Base-by-base conservation (phyloP, 37 sponge, comb jelly and placozoan species). In the Tethya wilhelma region DNA sequence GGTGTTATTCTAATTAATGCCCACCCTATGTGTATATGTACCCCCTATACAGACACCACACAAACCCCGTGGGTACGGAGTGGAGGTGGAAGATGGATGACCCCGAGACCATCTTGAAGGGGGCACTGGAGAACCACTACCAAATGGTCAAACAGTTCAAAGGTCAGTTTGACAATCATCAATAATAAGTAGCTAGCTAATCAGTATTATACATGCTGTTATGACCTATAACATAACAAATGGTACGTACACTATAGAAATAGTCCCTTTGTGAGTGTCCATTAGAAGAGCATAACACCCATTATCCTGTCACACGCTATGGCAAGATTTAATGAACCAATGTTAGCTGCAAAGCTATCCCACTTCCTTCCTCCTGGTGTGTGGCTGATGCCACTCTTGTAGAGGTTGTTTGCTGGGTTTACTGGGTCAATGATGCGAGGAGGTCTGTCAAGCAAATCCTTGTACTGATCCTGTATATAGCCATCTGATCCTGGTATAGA, bases 61-160 rank as follows among this genome's bases (percentile, higher is more conserved):
- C 97, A 23, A 96, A 96, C 70, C 97, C 97, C 2, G 97, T 96
- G 57, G 97, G 97, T 14, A 96, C 97, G 7, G 97, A 96, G 75
- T 96, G 97, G 97, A 58, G 77, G 28, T 96, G 97, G 97, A 83
- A 87, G 69, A 96, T 91, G 91, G 97, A 96, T 45, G 73, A 79
- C 40, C 93, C 98, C 25, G 87, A 89, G 33, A 74, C 29, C 45
- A 95, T 97, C 5, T 59, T 95, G 31, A 40, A 89, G 17, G 93
- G 81, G 36, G 90, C 93, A 45, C 71, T 97, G 36, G 86, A 89
- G 45, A 97, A 86, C 80, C 98, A 97, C 74, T 95, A 92, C 43
- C 80, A 94, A 74, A 89, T 97, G 95, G 91, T 97, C 64, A 97
- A 97, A 63, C 90, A 97, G 80, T 97, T 91, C 74, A 91, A 77